phyloP scores from a whole-genome alignment of 2,113 vertebrate genomes.

The Coryphaenoides rupestris region DNA sequence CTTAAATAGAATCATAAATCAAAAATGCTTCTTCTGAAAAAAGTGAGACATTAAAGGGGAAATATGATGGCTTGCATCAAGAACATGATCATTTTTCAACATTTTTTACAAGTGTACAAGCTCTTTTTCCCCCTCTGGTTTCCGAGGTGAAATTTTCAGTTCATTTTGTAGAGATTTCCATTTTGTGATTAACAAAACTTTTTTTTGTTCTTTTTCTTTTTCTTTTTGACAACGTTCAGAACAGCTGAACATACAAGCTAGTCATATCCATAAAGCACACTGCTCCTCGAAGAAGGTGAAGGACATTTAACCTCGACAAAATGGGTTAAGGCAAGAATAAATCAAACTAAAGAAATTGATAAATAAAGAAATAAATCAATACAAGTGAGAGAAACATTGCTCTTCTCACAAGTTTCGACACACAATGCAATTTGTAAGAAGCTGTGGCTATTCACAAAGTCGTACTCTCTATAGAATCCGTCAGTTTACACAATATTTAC shows the following conservation, averaged over 20 bases:
- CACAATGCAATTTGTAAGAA: conserved; percentile 51
- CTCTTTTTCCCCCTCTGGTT: not conserved
- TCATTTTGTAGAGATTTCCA: conserved; percentile 1
- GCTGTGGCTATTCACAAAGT: conserved; percentile 54
- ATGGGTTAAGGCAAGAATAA: conserved; percentile 69
- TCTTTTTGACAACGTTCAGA: not conserved
- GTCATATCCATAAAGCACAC: conserved; percentile 21
- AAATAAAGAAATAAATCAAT: conserved; percentile 53
- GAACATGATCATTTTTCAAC: conserved; percentile 40
- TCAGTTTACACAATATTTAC: conserved; percentile 68
- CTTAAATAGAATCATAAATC: no score
- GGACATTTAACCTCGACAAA: conserved; percentile 31
- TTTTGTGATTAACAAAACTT: conserved; percentile 15
- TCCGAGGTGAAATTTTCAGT: conserved; percentile 47
- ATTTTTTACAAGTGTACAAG: conserved; percentile 2
- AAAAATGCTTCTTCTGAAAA: conserved; percentile 17
- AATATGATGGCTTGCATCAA: conserved; percentile 49
- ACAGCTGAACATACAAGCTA: conserved; percentile 32
- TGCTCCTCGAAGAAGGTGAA: conserved; percentile 34
- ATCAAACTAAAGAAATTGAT: conserved; percentile 59
- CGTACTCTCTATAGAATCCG: conserved; percentile 54
- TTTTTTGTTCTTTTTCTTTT: not conserved
- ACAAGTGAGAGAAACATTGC: conserved; percentile 64
- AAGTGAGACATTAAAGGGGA: conserved; percentile 44
- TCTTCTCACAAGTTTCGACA: conserved; percentile 30